phyloP scores from a whole-genome alignment of 2,797 vertebrate species.

The Parauchenoglanis punctatus region DNA sequence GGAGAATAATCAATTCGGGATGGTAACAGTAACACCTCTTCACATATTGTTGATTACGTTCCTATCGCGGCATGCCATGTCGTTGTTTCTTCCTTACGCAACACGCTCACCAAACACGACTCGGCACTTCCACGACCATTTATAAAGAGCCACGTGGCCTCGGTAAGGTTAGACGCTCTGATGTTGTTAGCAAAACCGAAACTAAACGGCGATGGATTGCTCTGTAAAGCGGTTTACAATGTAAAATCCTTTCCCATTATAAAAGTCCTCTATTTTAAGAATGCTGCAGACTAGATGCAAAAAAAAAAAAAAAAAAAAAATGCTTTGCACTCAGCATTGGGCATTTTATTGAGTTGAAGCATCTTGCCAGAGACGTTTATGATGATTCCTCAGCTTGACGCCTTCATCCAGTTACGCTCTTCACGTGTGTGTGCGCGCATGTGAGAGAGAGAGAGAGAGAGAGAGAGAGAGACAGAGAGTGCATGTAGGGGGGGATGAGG shows the following conservation, averaged over 20 bases:
- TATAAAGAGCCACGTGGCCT: too few species aligned
- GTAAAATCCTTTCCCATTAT: background rate
- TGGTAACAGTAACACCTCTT: background rate
- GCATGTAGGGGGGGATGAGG: background rate
- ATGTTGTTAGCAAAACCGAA: too few species aligned
- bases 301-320: background rate
- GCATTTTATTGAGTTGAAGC: constrained; percentile 2
- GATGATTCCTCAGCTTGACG: constrained; percentile 14
- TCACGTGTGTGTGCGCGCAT: background rate
- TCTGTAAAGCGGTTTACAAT: background rate
- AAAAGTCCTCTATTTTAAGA: background rate
- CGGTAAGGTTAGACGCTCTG: background rate
- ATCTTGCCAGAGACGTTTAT: constrained; percentile 17
- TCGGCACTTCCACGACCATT: background rate
- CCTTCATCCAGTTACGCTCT: background rate
- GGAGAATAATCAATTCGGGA: too few species aligned
- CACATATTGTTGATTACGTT: background rate
- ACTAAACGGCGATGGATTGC: background rate
- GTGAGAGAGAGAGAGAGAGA: background rate
- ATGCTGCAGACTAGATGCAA: too few species aligned
- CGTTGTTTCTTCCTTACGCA: background rate
- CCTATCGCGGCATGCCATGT: background rate
- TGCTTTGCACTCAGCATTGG: background rate
- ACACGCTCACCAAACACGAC: background rate
- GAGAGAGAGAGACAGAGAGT: background rate